Conservation (phyloP, 37 sponge, comb jelly and placozoan genomes). For the Tethya wilhelma region DNA sequence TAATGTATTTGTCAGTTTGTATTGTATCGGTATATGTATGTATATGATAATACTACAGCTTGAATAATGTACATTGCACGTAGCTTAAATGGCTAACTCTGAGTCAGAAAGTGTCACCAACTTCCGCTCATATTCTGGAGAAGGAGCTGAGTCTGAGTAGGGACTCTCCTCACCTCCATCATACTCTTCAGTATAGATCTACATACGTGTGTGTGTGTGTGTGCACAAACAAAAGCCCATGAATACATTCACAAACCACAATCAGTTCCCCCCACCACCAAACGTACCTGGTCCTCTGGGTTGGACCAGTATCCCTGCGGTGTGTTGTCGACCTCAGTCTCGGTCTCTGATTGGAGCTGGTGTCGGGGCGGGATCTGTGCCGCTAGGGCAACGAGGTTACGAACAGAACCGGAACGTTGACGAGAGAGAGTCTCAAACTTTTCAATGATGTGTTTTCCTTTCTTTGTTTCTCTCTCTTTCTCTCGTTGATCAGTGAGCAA, state of each 20-base stretch:
- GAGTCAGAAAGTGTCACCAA: constrained; percentile 22
- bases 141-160: neutral
- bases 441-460: constrained; percentile 4
- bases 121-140: no score
- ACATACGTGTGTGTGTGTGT: neutral
- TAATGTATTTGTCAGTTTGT: no score
- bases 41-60: no score
- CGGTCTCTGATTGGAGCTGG: constrained; percentile 2
- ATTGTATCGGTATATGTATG: no score
- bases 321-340: constrained; percentile 13
- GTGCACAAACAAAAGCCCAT: neutral
- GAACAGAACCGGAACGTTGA: constrained; percentile 32
- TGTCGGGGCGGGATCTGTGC: constrained; percentile 23
- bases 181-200: neutral
- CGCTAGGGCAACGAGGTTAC: constrained; percentile 55
- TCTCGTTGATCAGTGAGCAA: constrained; percentile 16
- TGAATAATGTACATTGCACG: no score
- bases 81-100: no score
- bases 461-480: neutral
- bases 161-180: neutral
- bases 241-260: neutral
- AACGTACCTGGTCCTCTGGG: constrained; percentile 50
- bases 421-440: constrained; percentile 16
- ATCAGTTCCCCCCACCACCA: neutral
- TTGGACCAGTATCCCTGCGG: constrained; percentile 61